These are phyloP conservation scores for Coelopa frigida DNA, from an alignment of 1,140 invertebrate species.

Conservation along the genomic window DNA sequence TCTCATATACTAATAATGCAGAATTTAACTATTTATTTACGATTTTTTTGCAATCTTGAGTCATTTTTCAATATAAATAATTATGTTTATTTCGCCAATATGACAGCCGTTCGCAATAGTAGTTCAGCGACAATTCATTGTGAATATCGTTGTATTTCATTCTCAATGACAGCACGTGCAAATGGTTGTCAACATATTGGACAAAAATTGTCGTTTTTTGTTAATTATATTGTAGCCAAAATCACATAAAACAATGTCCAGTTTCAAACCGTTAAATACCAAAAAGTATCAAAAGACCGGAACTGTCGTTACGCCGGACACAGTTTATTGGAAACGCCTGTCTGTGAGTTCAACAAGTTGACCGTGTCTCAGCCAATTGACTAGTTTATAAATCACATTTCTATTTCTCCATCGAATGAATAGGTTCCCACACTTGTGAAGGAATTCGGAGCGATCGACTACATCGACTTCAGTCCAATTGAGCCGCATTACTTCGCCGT, in stretches of 20 bases:
- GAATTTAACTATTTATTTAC: too few relatives aligned
- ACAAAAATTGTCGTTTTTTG: too few relatives aligned
- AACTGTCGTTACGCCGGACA: constrained; percentile 64
- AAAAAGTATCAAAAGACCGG: constrained; percentile 61
- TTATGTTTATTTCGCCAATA: too few relatives aligned
- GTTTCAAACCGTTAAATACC: constrained; percentile 67
- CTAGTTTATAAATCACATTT: constrained; percentile 1
- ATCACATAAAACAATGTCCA: constrained; percentile 41
- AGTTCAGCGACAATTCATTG: too few relatives aligned
- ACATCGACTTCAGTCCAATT: constrained; percentile 80
- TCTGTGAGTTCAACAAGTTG: constrained; percentile 65
- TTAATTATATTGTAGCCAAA: too few relatives aligned
- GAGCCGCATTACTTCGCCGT: constrained; percentile 85
- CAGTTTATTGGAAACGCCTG: constrained; percentile 78
- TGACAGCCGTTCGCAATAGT: too few relatives aligned
- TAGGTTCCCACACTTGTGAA: constrained; percentile 82
- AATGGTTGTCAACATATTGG: too few relatives aligned
- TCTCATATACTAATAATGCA: too few relatives aligned
- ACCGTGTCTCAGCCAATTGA: neutral
- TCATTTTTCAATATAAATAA: too few relatives aligned
- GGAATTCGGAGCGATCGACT: constrained; percentile 86
- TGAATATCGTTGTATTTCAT: too few relatives aligned
- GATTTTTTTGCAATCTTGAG: too few relatives aligned
- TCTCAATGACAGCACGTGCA: neutral
- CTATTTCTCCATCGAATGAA: constrained; percentile 37